Conservation (phyloP, 1,140 invertebrate species). For the Drusus annulatus region DNA sequence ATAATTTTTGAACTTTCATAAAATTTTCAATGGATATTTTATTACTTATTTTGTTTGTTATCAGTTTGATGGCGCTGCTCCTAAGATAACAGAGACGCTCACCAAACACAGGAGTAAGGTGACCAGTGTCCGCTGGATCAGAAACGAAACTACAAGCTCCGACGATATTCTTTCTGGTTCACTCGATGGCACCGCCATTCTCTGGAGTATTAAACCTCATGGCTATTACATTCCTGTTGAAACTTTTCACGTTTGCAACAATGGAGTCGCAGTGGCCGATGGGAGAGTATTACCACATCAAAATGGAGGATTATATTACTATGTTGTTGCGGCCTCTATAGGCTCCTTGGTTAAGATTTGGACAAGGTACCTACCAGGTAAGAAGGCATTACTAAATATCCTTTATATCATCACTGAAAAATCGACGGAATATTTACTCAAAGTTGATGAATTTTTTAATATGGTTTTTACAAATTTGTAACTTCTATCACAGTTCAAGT, state of each 20-base stretch:
- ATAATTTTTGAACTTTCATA: not conserved
- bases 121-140: slow-evolving; percentile 46
- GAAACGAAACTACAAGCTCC: not conserved
- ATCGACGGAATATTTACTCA: not conserved
- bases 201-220: slow-evolving; percentile 76
- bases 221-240: slow-evolving; percentile 62
- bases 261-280: slow-evolving; percentile 76
- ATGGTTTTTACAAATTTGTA: too few relatives aligned
- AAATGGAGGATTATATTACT: slow-evolving; percentile 57
- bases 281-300: slow-evolving; percentile 68
- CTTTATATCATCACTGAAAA: not conserved
- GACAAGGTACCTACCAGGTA: slow-evolving; percentile 63
- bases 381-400: slow-evolving; percentile 57
- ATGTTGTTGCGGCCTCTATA: slow-evolving; percentile 77
- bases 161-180: slow-evolving; percentile 77
- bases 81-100: slow-evolving; percentile 48
- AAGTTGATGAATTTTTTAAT: too few relatives aligned
- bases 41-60: slow-evolving; percentile 28
- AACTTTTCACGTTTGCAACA: slow-evolving; percentile 71
- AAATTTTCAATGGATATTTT: too few relatives aligned
- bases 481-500: too few relatives aligned
- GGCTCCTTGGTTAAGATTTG: slow-evolving; percentile 79
- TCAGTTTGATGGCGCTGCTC: slow-evolving; percentile 39
- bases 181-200: slow-evolving; percentile 79
- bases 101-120: slow-evolving; percentile 43